Base-by-base conservation (phyloP, 2,113 vertebrate species). In the Dipodomys stephensi region DNA sequence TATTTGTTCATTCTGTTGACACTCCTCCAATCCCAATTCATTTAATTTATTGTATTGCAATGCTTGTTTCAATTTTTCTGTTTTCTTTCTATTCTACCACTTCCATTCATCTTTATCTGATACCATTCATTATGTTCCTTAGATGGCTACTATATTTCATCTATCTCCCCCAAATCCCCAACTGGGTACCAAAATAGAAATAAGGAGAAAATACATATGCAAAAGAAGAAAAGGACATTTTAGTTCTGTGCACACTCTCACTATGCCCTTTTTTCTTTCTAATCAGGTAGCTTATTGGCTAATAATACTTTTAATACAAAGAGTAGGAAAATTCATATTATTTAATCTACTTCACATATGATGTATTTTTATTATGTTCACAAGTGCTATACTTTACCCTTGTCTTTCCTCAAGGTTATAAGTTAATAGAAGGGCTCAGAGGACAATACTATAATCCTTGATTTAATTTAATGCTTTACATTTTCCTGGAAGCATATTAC, bases 271-370 rank as follows among this genome's bases (percentile, higher is more conserved):
- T 71, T 86, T 49, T 39, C 22, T 67, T 23, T 92, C 32, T 67
- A 95, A 65, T n/a, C 2, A 62, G 19, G 7, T 9, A 89, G 19
- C 76, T 8, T 49, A 78, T 11, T 89, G 8, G 27, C 68, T 87
- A 68, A 80, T 22, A 0, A 27, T 83, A 88, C 44, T 88, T 57
- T 44, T 62, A 89, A 35, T 73, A 10, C 13, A 20, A 81, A 78
- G 16, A 92, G 35, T 62, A 89, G 49, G 60, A 68, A 93, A 80
- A 60, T 60, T 94, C 76, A 88, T 7, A 78, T 73, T 81, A 9
- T 72, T 87, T 72, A 83, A 71, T 62, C 77, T 76, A 83, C 4
- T 93, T 96, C 44, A 80, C 78, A 92, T 93, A 19, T 73, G 49
- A n/a, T 12, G 25, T 53, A 77, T 87, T 85, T 92, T 65, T 10